Percentiles rank a stretch among this genome's conserved stretches.
phyloP scores from a whole-genome alignment of 2,113 vertebrate genomes.

The Percopsis transmontana region DNA sequence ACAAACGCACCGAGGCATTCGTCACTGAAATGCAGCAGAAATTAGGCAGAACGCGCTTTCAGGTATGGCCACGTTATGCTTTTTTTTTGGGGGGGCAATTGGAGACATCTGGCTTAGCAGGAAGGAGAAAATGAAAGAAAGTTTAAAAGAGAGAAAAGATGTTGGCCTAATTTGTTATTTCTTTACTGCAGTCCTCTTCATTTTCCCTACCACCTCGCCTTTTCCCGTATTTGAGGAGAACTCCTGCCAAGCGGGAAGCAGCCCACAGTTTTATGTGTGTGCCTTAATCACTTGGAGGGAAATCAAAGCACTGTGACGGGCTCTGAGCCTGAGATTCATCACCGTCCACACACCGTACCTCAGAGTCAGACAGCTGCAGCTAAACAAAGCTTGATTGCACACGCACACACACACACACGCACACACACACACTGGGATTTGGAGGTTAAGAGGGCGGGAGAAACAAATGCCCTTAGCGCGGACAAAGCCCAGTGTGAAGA shows the following conservation, averaged over 20 bases:
- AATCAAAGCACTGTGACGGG: slow-evolving; percentile 66
- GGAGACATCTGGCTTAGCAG: too few species aligned
- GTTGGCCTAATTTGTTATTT: slow-evolving; percentile 34
- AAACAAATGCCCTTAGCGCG: not conserved
- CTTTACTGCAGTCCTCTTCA: slow-evolving; percentile 20
- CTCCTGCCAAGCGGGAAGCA: slow-evolving; percentile 70
- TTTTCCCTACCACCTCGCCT: slow-evolving; percentile 36
- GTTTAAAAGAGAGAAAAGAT: slow-evolving; percentile 24
- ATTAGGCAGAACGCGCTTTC: slow-evolving; percentile 39
- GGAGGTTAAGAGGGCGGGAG: not conserved
- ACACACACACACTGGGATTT: slow-evolving; percentile 4
- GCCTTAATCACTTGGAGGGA: slow-evolving; percentile 51
- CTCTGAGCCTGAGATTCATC: slow-evolving; percentile 54
- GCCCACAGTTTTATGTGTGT: slow-evolving; percentile 48
- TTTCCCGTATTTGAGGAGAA: slow-evolving; percentile 59
- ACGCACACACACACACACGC: slow-evolving; percentile 33
- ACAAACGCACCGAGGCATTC: slow-evolving; percentile 36
- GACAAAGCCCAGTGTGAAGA: slow-evolving; percentile 37
- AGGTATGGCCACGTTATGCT: slow-evolving; percentile 34
- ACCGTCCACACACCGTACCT: slow-evolving; percentile 42
- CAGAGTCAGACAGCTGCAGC: slow-evolving; percentile 50
- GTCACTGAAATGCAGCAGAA: slow-evolving; percentile 37
- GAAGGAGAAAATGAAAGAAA: slow-evolving; percentile 1
- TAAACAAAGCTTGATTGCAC: slow-evolving; percentile 33
- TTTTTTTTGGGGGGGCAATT: too few species aligned